A percentile compares a stretch with the other conserved stretches of the same genome.
These are phyloP conservation scores for Melinopterus prodromus DNA, from an alignment of 2,888 invertebrate species.

Conservation along the genomic window DNA sequence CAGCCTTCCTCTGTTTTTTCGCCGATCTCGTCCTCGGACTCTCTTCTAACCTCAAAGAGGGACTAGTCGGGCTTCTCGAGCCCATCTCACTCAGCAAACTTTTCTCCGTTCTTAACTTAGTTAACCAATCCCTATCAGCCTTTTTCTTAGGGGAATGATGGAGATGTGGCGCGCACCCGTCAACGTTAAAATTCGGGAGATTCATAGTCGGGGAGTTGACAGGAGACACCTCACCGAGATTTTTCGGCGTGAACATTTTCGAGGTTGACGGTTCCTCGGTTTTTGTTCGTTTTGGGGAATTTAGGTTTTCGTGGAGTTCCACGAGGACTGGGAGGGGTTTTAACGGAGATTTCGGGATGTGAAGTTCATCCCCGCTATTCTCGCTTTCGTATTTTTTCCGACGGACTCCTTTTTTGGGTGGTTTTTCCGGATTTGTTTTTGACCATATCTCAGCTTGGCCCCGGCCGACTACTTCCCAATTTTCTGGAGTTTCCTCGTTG, in stretches of 20 bases:
- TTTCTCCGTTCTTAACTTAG: constrained; percentile 68
- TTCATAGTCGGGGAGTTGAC: constrained; percentile 64
- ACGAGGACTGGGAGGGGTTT: background rate
- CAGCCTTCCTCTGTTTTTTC: constrained; percentile 27
- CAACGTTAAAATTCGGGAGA: constrained; percentile 78
- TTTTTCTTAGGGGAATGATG: constrained; percentile 75
- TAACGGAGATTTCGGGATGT: background rate
- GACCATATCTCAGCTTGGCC: constrained; percentile 44
- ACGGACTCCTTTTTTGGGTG: constrained; percentile 15
- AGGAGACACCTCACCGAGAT: background rate
- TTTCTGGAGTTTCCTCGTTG: constrained; percentile 58
- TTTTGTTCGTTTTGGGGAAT: constrained; percentile 25
- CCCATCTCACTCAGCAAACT: constrained; percentile 51
- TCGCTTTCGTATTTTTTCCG: constrained; percentile 5
- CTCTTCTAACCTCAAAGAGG: constrained; percentile 50
- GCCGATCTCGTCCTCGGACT: constrained; percentile 33
- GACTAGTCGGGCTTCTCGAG: constrained; percentile 45
- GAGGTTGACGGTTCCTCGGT: constrained; percentile 15
- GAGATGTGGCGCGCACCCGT: constrained; percentile 81
- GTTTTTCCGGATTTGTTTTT: constrained; percentile 20
- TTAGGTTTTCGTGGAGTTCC: constrained; percentile 6
- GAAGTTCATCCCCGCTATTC: background rate
- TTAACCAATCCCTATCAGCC: constrained; percentile 77
- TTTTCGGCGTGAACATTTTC: background rate
- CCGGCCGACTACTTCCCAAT: constrained; percentile 49